Percentiles rank a stretch among this genome's conserved stretches.
phyloP scores from a whole-genome alignment of 2,888 invertebrate genomes.

The Ophion ventricosus region DNA sequence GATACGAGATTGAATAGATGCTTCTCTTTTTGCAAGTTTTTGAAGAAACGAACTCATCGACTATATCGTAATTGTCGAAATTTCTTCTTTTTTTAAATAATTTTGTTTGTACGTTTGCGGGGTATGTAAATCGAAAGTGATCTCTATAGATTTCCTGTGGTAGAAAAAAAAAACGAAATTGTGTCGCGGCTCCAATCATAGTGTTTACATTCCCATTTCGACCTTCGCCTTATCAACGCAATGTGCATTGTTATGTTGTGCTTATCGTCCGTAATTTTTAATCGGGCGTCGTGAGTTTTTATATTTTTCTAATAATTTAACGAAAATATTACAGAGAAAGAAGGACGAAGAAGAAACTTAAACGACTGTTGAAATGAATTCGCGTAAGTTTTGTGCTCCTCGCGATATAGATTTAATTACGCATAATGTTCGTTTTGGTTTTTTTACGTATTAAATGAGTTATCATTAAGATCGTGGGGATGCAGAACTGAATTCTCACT shows the following conservation, averaged over 20 bases:
- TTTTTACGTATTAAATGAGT: constrained; percentile 54
- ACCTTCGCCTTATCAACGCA: constrained; percentile 46
- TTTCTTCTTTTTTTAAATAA: background rate
- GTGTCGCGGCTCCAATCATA: constrained; percentile 18
- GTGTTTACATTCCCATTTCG: constrained; percentile 56
- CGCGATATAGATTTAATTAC: constrained; percentile 7
- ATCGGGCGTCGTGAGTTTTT: constrained; percentile 56
- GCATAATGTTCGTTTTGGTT: constrained; percentile 42
- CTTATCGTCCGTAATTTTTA: constrained; percentile 44
- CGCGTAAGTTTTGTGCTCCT: constrained; percentile 1
- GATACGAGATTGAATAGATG: constrained; percentile 36
- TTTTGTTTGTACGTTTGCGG: constrained; percentile 16
- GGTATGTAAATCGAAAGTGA: constrained; percentile 33
- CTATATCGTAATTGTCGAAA: background rate
- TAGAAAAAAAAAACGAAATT: background rate
- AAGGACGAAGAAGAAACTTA: constrained; percentile 28
- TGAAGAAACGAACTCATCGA: constrained; percentile 15
- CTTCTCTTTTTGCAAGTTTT: constrained; percentile 33
- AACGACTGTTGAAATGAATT: constrained; percentile 23
- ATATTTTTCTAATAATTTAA: constrained; percentile 65
- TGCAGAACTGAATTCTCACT: constrained; percentile 54
- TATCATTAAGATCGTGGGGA: constrained; percentile 52
- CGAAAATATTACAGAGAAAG: constrained; percentile 9
- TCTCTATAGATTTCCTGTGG: constrained; percentile 29
- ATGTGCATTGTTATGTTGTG: constrained; percentile 53